These are phyloP conservation scores for Halocynthia aurantium DNA, from an alignment of 23 tunicate species.

Conservation along the genomic window DNA sequence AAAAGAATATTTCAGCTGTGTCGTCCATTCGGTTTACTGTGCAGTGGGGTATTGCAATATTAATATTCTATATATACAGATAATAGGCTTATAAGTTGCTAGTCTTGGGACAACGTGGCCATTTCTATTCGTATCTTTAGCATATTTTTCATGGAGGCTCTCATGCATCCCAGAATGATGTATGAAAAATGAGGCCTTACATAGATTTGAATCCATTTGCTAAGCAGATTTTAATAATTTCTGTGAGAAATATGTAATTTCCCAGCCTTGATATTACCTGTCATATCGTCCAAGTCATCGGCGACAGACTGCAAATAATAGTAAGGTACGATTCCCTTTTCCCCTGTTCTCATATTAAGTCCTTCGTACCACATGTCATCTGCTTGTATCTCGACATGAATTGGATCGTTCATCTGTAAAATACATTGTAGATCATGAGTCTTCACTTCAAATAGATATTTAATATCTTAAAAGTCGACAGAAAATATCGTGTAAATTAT, in stretches of 20 bases:
- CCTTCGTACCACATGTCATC: constrained; percentile 91
- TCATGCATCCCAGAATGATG: no score
- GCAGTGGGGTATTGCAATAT: no score
- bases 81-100: no score
- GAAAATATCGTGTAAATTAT: neutral
- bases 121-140: no score
- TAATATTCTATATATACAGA: no score
- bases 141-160: no score
- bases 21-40: constrained; percentile 18
- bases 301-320: constrained; percentile 53
- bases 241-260: no score
- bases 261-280: constrained; percentile 18
- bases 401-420: constrained; percentile 68
- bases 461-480: neutral
- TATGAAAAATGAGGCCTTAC: no score
- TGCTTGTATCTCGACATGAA: constrained; percentile 48
- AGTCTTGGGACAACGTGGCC: no score
- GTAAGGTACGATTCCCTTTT: constrained; percentile 58
- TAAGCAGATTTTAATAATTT: no score
- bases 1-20: constrained; percentile 30
- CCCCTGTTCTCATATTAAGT: constrained; percentile 76
- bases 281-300: constrained; percentile 33
- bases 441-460: neutral
- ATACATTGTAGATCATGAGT: neutral
- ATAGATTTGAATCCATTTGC: no score